These are phyloP conservation scores for Neoitamus cyanurus DNA, from an alignment of 2,888 invertebrate genomes.

Conservation along the genomic window DNA sequence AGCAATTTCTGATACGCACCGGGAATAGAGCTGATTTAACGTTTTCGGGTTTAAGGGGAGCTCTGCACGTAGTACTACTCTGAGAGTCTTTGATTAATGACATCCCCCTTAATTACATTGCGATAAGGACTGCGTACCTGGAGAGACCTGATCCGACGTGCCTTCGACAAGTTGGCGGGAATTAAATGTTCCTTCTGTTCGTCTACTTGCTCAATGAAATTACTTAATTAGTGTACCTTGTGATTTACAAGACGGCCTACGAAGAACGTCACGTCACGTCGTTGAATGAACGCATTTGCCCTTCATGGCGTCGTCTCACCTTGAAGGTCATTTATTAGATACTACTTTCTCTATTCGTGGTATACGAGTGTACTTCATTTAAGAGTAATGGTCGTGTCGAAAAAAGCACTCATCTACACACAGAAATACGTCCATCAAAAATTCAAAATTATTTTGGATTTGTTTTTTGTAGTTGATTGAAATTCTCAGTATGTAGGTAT, in stretches of 20 bases:
- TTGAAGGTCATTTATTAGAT: too few relatives aligned
- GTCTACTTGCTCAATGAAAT: not conserved
- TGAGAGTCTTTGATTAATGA: constrained; percentile 21
- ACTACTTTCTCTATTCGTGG: too few relatives aligned
- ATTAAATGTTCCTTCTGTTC: not conserved
- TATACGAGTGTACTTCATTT: too few relatives aligned
- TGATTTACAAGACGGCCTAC: not conserved
- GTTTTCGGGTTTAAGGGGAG: not conserved
- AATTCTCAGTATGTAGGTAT: too few relatives aligned
- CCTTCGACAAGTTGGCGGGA: not conserved
- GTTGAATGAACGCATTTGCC: not conserved
- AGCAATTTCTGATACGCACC: not conserved
- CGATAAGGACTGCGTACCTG: constrained; percentile 12
- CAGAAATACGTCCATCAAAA: too few relatives aligned
- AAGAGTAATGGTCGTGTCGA: too few relatives aligned
- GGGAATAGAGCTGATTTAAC: not conserved
- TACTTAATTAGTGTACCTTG: not conserved
- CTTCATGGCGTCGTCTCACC: not conserved
- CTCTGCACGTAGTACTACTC: not conserved
- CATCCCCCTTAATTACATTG: constrained; percentile 2
- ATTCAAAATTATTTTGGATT: too few relatives aligned
- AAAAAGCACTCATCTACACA: too few relatives aligned
- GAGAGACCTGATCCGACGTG: not conserved
- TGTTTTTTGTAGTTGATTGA: too few relatives aligned
- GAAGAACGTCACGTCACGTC: not conserved